These are phyloP conservation scores for Myrmophylax atrothorax DNA, from an alignment of 2,113 vertebrate species.

Conservation along the genomic window DNA sequence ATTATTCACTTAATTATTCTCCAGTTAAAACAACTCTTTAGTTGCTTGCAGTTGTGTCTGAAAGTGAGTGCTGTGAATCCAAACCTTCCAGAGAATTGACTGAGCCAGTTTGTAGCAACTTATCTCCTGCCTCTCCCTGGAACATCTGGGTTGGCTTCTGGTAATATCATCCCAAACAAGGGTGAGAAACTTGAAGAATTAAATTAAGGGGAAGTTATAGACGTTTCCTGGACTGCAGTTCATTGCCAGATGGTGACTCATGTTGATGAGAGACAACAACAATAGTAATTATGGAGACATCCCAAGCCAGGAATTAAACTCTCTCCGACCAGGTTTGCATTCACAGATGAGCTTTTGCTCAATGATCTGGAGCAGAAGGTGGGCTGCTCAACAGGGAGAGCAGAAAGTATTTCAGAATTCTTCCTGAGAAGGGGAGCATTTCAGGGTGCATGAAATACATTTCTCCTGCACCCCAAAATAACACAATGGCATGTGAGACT, in stretches of 20 bases:
- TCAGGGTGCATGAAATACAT: neutral
- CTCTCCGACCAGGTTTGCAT: neutral
- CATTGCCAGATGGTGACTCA: conserved; percentile 22
- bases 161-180: neutral
- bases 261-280: conserved; percentile 23
- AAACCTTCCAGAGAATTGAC: neutral
- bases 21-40: neutral
- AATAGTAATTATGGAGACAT: neutral
- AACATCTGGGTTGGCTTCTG: conserved; percentile 24
- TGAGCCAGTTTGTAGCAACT: neutral
- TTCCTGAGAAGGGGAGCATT: neutral
- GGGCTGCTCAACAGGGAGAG: neutral
- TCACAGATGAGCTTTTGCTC: neutral
- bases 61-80: neutral
- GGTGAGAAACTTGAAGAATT: conserved; percentile 42
- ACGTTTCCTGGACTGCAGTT: conserved; percentile 1
- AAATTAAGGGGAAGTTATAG: neutral
- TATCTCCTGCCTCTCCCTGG: conserved; percentile 16
- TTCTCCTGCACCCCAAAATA: neutral
- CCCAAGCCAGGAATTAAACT: conserved; percentile 13
- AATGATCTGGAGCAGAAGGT: neutral
- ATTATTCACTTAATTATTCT: conserved; percentile 32
- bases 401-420: neutral
- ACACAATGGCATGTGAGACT: neutral
- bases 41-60: conserved; percentile 14